Evolutionary conservation across 2,797 vertebrate species (phyloP).

Genomic region (Nothura maculosa): DNA sequence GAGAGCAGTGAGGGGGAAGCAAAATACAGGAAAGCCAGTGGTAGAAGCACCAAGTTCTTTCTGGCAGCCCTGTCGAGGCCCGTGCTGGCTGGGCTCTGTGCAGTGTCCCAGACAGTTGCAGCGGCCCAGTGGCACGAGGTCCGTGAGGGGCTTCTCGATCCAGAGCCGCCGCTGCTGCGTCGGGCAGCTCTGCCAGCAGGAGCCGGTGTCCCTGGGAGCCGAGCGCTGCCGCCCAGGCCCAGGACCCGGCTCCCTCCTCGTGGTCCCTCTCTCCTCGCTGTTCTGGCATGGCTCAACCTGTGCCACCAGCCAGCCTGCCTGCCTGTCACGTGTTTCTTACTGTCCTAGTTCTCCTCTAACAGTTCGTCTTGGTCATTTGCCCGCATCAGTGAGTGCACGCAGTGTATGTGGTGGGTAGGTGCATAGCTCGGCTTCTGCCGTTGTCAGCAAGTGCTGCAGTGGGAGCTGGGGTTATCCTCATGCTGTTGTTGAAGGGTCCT

Average conservation of each 20-base stretch:
- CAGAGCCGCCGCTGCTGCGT: not conserved
- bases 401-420: not conserved
- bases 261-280: not conserved
- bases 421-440: not conserved
- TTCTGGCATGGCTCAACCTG: conserved; percentile 27
- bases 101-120: not conserved
- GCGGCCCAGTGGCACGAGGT: not conserved
- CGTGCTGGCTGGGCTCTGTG: not conserved
- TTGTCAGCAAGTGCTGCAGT: not conserved
- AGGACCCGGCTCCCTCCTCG: not conserved
- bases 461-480: not conserved
- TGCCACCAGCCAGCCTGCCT: not conserved
- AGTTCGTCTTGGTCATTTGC: not conserved
- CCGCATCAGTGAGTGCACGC: not conserved
- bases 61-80: not conserved
- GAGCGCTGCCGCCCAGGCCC: not conserved
- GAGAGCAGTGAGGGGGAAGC: not conserved
- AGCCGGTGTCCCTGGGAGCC: not conserved
- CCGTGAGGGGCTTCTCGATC: not conserved
- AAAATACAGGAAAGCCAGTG: not conserved
- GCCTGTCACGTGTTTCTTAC: not conserved
- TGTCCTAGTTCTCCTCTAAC: not conserved
- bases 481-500: not conserved
- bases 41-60: not conserved
- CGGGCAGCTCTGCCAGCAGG: not conserved